A percentile compares a stretch with the other conserved stretches of the same genome.
These are phyloP conservation scores for Lethocerus indicus DNA, from an alignment of 1,140 invertebrate species.

Conservation along the genomic window DNA sequence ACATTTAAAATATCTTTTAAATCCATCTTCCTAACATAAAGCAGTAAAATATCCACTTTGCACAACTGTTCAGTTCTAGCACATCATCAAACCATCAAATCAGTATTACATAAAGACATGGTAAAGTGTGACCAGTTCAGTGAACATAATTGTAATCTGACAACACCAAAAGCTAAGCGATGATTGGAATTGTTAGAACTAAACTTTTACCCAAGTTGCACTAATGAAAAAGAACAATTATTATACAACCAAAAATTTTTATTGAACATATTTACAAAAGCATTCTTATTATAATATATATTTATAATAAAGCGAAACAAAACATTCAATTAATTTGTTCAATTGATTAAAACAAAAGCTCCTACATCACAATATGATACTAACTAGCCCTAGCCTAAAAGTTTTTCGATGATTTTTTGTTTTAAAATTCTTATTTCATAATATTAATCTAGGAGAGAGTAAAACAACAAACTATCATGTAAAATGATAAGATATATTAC, in stretches of 20 bases:
- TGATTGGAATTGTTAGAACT: too few species aligned
- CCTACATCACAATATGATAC: slow-evolving; percentile 13
- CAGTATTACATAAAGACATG: too few species aligned
- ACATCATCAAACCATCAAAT: too few species aligned
- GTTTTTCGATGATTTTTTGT: slow-evolving; percentile 12
- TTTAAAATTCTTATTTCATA: not conserved
- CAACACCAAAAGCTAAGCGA: too few species aligned
- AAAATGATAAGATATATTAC: slow-evolving; percentile 3
- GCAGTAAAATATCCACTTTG: too few species aligned
- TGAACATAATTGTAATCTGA: too few species aligned
- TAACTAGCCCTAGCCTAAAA: slow-evolving; percentile 9
- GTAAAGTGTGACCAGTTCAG: too few species aligned
- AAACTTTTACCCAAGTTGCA: too few species aligned
- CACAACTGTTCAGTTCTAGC: too few species aligned
- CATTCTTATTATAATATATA: slow-evolving; percentile 3
- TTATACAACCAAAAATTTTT: too few species aligned
- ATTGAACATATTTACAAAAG: slow-evolving; percentile 8
- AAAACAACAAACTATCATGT: not conserved
- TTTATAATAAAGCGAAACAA: slow-evolving; percentile 1
- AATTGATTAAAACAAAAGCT: slow-evolving; percentile 10
- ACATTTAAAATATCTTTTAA: slow-evolving; percentile 10
- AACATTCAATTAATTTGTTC: slow-evolving; percentile 3
- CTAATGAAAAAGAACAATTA: too few species aligned
- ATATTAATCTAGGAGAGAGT: not conserved
- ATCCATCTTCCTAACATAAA: slow-evolving; percentile 2